Evolutionary conservation across 2,888 invertebrate species (phyloP).

Genomic region (Liodrosophila aerea): DNA sequence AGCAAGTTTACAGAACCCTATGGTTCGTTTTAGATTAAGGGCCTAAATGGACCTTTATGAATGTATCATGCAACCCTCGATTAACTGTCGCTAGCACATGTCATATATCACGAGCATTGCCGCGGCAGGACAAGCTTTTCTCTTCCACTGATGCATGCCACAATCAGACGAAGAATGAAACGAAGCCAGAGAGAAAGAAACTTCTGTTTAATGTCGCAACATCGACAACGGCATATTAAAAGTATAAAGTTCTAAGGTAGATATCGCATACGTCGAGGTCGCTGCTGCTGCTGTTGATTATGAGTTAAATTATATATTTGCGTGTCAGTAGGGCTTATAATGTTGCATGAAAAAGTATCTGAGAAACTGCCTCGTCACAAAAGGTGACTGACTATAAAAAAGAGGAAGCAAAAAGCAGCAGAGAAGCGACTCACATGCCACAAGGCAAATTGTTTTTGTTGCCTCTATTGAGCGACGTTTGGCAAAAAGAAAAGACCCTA

Average conservation of each 20-base stretch:
- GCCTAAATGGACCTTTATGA: slow-evolving; percentile 10
- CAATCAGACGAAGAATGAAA: slow-evolving; percentile 22
- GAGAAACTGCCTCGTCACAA: slow-evolving; percentile 48
- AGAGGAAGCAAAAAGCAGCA: slow-evolving; percentile 2
- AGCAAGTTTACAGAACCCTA: too few species aligned
- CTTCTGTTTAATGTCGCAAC: slow-evolving; percentile 66
- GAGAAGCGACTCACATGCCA: slow-evolving; percentile 46
- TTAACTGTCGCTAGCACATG: slow-evolving; percentile 55
- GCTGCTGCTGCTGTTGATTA: slow-evolving; percentile 59
- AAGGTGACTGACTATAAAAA: slow-evolving; percentile 52
- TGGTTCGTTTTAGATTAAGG: too few species aligned
- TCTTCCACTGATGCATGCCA: slow-evolving; percentile 47
- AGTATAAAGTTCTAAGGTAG: slow-evolving; percentile 62
- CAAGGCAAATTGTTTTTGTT: slow-evolving; percentile 51
- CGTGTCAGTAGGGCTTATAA: slow-evolving; percentile 64
- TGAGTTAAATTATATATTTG: slow-evolving; percentile 76
- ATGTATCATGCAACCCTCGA: slow-evolving; percentile 59
- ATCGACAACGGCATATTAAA: slow-evolving; percentile 62
- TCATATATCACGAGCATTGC: slow-evolving; percentile 54
- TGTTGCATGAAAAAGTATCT: slow-evolving; percentile 46
- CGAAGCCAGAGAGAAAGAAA: slow-evolving; percentile 15
- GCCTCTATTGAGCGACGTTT: slow-evolving; percentile 30
- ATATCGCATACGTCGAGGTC: slow-evolving; percentile 53
- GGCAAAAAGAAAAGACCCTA: slow-evolving; percentile 40
- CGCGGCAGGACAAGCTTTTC: slow-evolving; percentile 45